phyloP scores from a whole-genome alignment of 2,888 invertebrate genomes.

The Coleophora deauratella region DNA sequence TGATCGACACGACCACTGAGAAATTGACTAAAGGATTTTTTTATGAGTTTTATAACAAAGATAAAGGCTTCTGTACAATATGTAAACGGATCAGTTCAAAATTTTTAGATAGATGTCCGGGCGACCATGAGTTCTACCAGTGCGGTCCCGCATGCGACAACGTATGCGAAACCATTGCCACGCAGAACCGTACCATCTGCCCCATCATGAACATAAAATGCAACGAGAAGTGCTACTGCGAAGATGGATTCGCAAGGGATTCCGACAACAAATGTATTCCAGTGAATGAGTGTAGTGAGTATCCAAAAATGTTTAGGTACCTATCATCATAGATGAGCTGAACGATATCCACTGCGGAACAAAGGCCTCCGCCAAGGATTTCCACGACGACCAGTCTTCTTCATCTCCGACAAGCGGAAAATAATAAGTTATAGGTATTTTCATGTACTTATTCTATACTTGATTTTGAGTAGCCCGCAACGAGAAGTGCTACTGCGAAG shows the following conservation, averaged over 20 bases:
- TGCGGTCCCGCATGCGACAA: slow-evolving; percentile 30
- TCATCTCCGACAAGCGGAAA: too few species aligned
- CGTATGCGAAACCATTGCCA: slow-evolving; percentile 20
- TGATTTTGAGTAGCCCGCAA: too few species aligned
- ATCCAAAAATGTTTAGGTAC: not conserved
- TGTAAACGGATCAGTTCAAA: not conserved
- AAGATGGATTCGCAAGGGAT: slow-evolving; percentile 29
- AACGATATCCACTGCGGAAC: too few species aligned
- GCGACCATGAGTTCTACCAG: slow-evolving; percentile 16
- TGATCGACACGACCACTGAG: too few species aligned
- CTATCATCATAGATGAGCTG: too few species aligned
- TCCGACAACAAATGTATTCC: slow-evolving; percentile 23
- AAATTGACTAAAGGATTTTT: not conserved
- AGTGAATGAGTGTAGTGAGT: slow-evolving; percentile 20
- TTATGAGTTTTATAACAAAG: not conserved
- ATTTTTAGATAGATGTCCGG: slow-evolving; percentile 2
- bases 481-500: too few species aligned
- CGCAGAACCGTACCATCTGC: slow-evolving; percentile 27
- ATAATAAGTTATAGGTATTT: too few species aligned
- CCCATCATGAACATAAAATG: slow-evolving; percentile 26
- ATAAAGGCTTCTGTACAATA: too few species aligned
- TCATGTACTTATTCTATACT: too few species aligned
- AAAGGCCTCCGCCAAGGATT: too few species aligned
- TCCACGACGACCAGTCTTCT: too few species aligned
- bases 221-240: slow-evolving; percentile 30